Evolutionary conservation across 2,113 vertebrate species (phyloP).

Genomic region (Vulpes lagopus): DNA sequence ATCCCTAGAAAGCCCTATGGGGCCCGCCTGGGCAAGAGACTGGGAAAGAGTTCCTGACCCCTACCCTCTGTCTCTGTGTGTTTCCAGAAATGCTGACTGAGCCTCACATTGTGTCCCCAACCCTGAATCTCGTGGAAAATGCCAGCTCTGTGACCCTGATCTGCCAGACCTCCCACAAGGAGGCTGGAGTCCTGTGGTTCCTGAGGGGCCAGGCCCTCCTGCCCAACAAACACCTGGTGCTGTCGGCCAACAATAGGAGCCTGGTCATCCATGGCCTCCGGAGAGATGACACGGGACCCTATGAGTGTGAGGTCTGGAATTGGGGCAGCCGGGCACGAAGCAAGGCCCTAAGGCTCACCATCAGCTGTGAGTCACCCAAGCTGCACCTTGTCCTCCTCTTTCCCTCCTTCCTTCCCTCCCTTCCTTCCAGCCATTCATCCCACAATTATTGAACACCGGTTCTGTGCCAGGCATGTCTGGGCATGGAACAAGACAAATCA

Average conservation of each 20-base stretch:
- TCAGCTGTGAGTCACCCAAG: slow-evolving; percentile 37
- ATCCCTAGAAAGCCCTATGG: neutral
- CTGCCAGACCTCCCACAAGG: neutral
- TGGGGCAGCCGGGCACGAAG: neutral
- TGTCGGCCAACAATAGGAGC: neutral
- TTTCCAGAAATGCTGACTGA: slow-evolving; percentile 30
- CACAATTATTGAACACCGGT: neutral
- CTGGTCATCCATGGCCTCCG: neutral
- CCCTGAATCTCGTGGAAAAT: neutral
- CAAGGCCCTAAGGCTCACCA: neutral
- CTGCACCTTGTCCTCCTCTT: neutral
- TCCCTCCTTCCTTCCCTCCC: neutral
- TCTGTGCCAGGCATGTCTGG: neutral
- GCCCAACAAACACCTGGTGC: neutral
- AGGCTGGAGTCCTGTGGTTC: neutral
- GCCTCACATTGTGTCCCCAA: neutral
- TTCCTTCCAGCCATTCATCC: neutral
- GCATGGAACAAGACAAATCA: neutral
- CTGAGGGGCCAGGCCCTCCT: neutral
- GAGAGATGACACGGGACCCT: slow-evolving; percentile 1
- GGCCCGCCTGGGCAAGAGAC: no score
- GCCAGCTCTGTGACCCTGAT: neutral
- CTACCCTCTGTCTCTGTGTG: fast-evolving
- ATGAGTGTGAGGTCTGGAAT: slow-evolving; percentile 8
- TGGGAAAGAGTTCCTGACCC: neutral